Percentiles rank a stretch among this genome's conserved stretches.
Evolutionary conservation across 2,888 invertebrate genomes (phyloP).

Genomic region (Synanthedon tipuliformis): DNA sequence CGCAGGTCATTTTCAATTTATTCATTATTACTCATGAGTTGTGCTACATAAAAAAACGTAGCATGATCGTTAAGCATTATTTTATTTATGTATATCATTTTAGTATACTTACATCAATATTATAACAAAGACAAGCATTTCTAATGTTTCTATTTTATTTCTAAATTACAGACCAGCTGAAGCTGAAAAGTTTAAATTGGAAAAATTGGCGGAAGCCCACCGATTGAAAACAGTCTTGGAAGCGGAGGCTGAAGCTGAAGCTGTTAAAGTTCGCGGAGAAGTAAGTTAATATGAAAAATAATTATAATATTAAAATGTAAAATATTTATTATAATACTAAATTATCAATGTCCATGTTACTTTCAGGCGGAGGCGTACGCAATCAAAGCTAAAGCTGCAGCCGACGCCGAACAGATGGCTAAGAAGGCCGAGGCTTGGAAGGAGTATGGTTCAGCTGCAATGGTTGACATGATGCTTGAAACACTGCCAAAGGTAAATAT

Average conservation of each 20-base stretch:
- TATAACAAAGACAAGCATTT: too few species aligned
- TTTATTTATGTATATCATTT: too few species aligned
- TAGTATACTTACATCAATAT: too few species aligned
- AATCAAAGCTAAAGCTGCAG: constrained; percentile 92
- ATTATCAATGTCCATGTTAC: constrained; percentile 1
- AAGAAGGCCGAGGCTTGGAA: constrained; percentile 98
- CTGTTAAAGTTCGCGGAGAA: constrained; percentile 83
- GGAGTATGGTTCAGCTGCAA: constrained; percentile 94
- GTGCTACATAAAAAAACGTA: too few species aligned
- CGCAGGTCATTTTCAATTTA: constrained; percentile 54
- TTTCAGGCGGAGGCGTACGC: constrained; percentile 87
- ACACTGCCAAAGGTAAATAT: constrained; percentile 88
- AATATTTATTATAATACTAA: too few species aligned
- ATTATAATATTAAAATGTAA: not conserved
- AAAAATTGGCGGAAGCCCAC: constrained; percentile 95
- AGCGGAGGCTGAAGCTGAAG: constrained; percentile 95
- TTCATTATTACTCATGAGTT: constrained; percentile 7
- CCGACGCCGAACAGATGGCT: constrained; percentile 97
- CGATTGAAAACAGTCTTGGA: constrained; percentile 89
- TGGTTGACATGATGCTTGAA: constrained; percentile 96
- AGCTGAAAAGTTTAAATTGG: constrained; percentile 91
- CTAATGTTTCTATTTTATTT: too few species aligned
- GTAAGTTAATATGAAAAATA: constrained; percentile 16
- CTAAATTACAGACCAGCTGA: constrained; percentile 81
- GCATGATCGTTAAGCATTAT: too few species aligned